Conservation (phyloP, 2,113 vertebrate species). For the Nannospalax galili region DNA sequence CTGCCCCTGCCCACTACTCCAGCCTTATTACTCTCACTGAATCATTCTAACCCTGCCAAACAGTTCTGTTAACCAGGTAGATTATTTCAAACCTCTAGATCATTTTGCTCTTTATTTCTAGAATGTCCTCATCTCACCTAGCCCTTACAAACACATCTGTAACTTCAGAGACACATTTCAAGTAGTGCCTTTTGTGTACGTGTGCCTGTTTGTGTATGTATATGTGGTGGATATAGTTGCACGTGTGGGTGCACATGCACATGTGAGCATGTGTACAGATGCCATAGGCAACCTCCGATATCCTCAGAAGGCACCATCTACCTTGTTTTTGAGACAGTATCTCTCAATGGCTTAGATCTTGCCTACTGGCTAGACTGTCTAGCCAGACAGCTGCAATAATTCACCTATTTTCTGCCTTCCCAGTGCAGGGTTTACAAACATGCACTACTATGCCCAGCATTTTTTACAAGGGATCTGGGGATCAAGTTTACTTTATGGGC, state of each 20-base stretch:
- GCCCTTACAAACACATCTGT: background rate
- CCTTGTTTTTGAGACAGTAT: background rate
- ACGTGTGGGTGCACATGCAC: background rate
- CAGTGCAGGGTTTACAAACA: background rate
- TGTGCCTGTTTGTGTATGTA: too few relatives aligned
- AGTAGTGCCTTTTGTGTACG: too few relatives aligned
- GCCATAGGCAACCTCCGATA: background rate
- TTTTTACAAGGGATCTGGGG: background rate
- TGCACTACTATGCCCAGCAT: background rate
- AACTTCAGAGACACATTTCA: background rate
- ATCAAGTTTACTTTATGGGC: too few relatives aligned
- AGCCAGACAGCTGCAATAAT: background rate
- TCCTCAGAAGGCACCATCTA: background rate
- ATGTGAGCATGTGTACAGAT: background rate
- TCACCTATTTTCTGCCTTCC: background rate
- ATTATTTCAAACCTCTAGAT: background rate
- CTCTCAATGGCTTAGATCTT: background rate
- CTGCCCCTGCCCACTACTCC: background rate
- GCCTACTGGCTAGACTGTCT: background rate
- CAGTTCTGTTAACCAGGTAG: background rate
- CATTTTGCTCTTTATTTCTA: background rate
- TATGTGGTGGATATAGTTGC: too few relatives aligned
- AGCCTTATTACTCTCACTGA: background rate
- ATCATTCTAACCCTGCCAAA: background rate
- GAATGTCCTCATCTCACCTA: background rate